Evolutionary conservation across 2,888 invertebrate species (phyloP).

Genomic region (Parthenolecanium corni): DNA sequence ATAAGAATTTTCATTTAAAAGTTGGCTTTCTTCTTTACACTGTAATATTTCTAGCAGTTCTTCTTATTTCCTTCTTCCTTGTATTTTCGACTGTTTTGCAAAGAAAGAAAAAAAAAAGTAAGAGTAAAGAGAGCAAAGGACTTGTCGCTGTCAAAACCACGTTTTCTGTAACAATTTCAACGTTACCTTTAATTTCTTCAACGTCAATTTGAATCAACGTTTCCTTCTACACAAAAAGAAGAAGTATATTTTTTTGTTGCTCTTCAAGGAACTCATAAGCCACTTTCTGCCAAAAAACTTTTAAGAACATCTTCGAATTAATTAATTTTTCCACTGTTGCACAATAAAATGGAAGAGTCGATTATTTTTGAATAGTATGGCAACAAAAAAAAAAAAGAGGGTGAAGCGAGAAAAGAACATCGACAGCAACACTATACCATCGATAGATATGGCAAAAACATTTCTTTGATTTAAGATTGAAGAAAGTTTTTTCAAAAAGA

Average conservation of each 20-base stretch:
- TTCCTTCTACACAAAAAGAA: not conserved
- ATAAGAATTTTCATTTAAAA: no score
- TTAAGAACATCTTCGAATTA: slow-evolving; percentile 15
- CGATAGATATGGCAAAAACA: no score
- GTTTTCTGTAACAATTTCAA: slow-evolving; percentile 17
- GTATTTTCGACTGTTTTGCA: no score
- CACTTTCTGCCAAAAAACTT: slow-evolving; percentile 1
- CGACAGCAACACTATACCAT: not conserved
- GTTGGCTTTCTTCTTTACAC: no score
- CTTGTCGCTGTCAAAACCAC: slow-evolving; percentile 23
- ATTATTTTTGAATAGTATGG: not conserved
- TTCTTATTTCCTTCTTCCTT: no score
- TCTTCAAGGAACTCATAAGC: no score
- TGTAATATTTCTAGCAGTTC: no score
- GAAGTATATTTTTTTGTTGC: not conserved
- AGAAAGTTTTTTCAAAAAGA: not conserved
- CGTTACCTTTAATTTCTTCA: slow-evolving; percentile 23
- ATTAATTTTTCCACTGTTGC: slow-evolving; percentile 12
- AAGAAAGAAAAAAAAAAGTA: no score
- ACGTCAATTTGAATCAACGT: slow-evolving; percentile 17
- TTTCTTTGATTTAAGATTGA: no score
- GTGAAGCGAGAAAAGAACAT: not conserved
- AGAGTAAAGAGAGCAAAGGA: no score
- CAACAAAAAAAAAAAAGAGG: not conserved
- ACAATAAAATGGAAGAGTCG: not conserved